Evolutionary conservation across 2,888 invertebrate genomes (phyloP), one percentile per base, ranked within the genome.

Genomic region (Drosophila demipolita): DNA sequence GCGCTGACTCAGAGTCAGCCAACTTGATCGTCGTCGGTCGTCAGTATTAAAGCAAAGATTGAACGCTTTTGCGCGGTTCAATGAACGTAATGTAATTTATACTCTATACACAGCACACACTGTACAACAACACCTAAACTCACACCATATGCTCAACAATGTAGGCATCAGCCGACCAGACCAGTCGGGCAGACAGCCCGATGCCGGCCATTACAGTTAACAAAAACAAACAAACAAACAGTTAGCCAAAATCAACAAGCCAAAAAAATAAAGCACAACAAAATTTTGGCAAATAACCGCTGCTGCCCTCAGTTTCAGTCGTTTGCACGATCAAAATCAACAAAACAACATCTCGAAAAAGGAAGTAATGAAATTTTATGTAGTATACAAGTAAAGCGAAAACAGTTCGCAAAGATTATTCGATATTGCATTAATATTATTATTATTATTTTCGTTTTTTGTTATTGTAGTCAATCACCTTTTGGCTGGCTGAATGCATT

Each of bases 401-500:
- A 78, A 72, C 73, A 69, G 72, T 60, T 80, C 69, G 78, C 74
- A 69, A 87, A 73, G 75, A 82, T 74, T 75, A 54, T 66, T 36
- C 73, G 59, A 70, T 67, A 70, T 63, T 78, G 57, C 76, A 70
- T 70, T 75, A 12, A 45, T 23, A 67, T 26, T 75, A 65, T 66
- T 65, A 52, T 66, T 55, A 40, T 42, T 61, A 35, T 54, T 42
- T 15, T 62, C 45, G 23, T 15, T 65, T 70, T 70, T 59, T 69
- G 32, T 45, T 69, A 60, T 63, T 80, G 88, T 85, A 85, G 84
- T 88, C 84, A 88, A 84, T 88, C 87, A 86, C 81, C 84, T 85
- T 84, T 88, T 61, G 86, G 61, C 62, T 62, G 88, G 59, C 64
- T 73, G 72, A 68, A 54, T 75, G 72, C 61, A 66, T 71, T 78